Evolutionary conservation across 2,113 vertebrate species (phyloP), one percentile per base, ranked within the genome.

Genomic region (Pandion haliaetus): DNA sequence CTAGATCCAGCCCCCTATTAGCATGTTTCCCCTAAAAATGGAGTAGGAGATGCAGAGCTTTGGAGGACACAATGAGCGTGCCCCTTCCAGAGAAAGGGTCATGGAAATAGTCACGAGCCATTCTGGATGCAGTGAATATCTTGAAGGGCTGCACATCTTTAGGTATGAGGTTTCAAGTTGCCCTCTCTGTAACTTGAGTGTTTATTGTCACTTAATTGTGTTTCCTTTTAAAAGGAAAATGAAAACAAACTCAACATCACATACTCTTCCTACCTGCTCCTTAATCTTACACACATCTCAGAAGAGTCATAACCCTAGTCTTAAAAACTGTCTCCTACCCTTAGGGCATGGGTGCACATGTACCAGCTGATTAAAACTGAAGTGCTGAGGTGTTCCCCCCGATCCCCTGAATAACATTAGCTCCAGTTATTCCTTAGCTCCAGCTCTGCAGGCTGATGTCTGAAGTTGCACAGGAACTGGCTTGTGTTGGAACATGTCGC

Each of bases 401-500:
- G 6, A 8, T 40, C 40, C 25, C 11, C 55, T 69, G 58, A 29
- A 15, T 38, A 67, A 1, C 28, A 25, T 61, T 31, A 47, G 8
- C 38, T 88, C 36, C 42, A 31, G 14, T 14, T 54, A 44, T 44
- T 77, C 15, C 1, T 49, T 36, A 76, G 38, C 81, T 73, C 36
- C 42, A 54, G 59, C 38, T 87, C 45, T 67, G 24, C 25, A 10
- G 42, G 62, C 14, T 20, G 32, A 24, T 25, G 14, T 16, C 42
- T 80, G 36, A 45, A 77, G 8, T 72, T n/a, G 23, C 1, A 1
- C 45, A 57, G 72, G 26, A 95, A 10, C 77, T 16, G 63, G 70
- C 38, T 84, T 6, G 0, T 4, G 31, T 40, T 1, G 3, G 13
- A 19, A 24, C 6, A 5, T 0, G 69, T 81, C 49, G 34, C 69